Evolutionary conservation across 2,113 vertebrate species (phyloP).

Genomic region (Athene cunicularia): DNA sequence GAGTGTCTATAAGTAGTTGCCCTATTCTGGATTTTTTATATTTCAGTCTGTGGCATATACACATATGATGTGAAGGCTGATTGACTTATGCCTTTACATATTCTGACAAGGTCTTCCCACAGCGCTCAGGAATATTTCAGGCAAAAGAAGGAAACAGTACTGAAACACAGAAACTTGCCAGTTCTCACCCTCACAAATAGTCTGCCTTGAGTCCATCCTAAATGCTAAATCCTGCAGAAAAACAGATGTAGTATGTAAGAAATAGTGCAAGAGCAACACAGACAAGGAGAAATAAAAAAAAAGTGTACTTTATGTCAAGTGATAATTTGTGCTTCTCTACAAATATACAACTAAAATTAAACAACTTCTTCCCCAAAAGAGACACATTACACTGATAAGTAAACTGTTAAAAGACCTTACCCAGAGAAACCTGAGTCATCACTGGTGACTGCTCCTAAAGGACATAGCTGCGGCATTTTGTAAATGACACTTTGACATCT

Average conservation of each 20-base stretch:
- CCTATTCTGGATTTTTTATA: neutral
- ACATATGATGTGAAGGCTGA: constrained; percentile 21
- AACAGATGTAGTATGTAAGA: neutral
- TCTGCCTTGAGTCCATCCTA: neutral
- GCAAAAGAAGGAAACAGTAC: neutral
- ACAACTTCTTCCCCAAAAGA: neutral
- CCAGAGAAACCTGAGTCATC: neutral
- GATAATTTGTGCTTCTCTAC: neutral
- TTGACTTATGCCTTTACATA: constrained; percentile 20
- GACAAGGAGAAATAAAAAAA: neutral
- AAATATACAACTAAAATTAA: neutral
- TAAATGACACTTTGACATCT: neutral
- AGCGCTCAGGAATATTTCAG: constrained; percentile 5
- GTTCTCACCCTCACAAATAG: neutral
- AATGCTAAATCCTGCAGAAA: constrained; percentile 8
- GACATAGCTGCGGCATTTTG: neutral
- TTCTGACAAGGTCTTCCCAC: constrained; percentile 42
- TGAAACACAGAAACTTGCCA: constrained; percentile 7
- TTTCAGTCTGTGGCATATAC: neutral
- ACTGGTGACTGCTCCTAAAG: neutral
- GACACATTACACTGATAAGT: neutral
- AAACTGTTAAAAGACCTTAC: neutral
- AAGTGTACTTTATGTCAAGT: neutral
- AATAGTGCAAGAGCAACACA: neutral
- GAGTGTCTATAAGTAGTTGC: neutral